Evolutionary conservation across 2,888 invertebrate genomes (phyloP), one percentile per base, ranked within the genome.

Genomic region (Lasioglossum pauxillum): DNA sequence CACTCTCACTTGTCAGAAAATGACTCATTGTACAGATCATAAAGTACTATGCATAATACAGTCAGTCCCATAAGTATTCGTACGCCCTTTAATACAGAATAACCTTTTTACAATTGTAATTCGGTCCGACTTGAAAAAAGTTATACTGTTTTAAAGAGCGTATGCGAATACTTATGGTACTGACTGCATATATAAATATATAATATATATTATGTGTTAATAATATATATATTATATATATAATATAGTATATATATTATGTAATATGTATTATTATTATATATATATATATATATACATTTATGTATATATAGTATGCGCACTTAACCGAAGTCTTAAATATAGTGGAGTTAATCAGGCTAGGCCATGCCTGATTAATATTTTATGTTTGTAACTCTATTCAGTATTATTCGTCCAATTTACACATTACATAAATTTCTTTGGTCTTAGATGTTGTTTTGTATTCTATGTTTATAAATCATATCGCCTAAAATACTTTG

Each of bases 401-500:
- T 87, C 78, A 69, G 86, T 90, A 82, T 88, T 83, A 84, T 83
- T 84, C 86, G 75, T 77, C 77, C 84, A 84, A 82, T 91, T 90
- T 91, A 92, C 93, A 93, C 91, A 93, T 92, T 91, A 93, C 93
- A 93, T 92, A 93, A 89, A 92, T 91, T 93, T 93, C 94, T 94
- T 94, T 94, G 94, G 94, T 94, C 94, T 94, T 93, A 93, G 90
- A 91, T 92, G 93, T 91, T 89, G 87, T 90, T 83, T 83, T 85
- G 78, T 80, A 90, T 80, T 78, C 83, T 87, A 91, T 75, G 84
- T 85, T 80, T 89, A 84, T 19, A 91, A 90, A 87, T 72, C 74
- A 89, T 81, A 87, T 84, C 60, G 80, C 78, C 78, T 86, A 83
- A 67, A 89, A 84, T 64, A 83, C 64, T 82, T 85, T 75, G 78